Evolutionary conservation across 2,888 invertebrate genomes (phyloP), one percentile per base, ranked within the genome.

Genomic region (Drosophila anceps): DNA sequence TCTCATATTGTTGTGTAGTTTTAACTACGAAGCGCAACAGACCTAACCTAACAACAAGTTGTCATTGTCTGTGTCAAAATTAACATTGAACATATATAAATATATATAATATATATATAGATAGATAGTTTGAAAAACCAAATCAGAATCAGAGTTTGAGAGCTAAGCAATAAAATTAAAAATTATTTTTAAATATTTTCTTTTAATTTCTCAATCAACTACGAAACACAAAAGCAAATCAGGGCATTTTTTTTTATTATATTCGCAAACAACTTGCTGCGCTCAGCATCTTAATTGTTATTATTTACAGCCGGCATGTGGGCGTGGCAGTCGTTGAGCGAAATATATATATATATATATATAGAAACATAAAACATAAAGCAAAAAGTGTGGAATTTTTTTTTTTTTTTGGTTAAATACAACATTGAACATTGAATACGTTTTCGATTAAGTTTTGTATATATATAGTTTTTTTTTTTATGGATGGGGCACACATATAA

Each of bases 341-440:
- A 74, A 71, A 48, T 53, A 63, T 57, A 63, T 53, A 43, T 33
- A 55, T 41, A 48, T 53, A 63, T 57, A 63, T 53, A 43, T 33
- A 55, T 41, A 43, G 50, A 35, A 63, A 44, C 54, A 59, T 55
- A 65, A 72, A 77, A 64, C 33, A 67, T 59, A 82, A 82, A 77
- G 71, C 72, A 76, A 66, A 61, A 65, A 66, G 58, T 66, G 48
- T 57, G 73, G 63, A 70, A 65, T 57, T 69, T 51, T 64, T 68
- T 24, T 24, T 24, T 24, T 37, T 68, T 69, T 76, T 62, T 51
- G 41, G 37, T 73, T 65, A 75, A 89, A 69, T 82, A 90, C 90
- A 90, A 91, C 90, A 90, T 89, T 85, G 73, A 90, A 90, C 89
- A 90, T 91, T 81, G 81, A 91, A 79, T 83, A 90, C 79, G 72